Evolutionary conservation across 2,797 vertebrate species (phyloP), one percentile per base, ranked within the genome.

Genomic region (Heteromormyrus szaboi): DNA sequence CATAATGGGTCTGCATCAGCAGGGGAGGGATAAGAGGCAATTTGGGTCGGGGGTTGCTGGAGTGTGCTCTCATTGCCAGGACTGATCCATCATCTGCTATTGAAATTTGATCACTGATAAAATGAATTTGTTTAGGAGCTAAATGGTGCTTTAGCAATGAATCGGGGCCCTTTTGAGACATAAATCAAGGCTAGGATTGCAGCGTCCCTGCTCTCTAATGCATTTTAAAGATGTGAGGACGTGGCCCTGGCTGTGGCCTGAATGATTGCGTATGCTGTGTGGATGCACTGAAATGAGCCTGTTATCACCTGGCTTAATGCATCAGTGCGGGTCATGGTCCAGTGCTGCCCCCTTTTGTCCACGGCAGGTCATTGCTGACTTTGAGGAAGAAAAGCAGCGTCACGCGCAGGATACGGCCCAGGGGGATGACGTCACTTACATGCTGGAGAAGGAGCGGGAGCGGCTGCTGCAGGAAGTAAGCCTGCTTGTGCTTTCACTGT

Each of bases 381-480:
- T 99, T 92, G 98, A 99, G 93, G 97, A 98, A 86, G 98, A 99
- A 93, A 95, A 97, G 79, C 96, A 95, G 19, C 94, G 95, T 65
- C 96, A 96, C 7, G 96, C 97, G 2, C 97, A 97, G 93, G 97
- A 99, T 89, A 95, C 97, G 0, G 97, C 96, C 0, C 97, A 97
- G 92, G 97, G 96, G 1, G 97, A 99, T 83, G 97, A 99, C 87
- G 97, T 99, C 93, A 97, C 97, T 89, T 97, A 96, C 92, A 97
- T 98, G 97, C 94, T 99, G 92, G 97, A 98, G 94, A 97, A 96
- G 90, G 98, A 99, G 90, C 93, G 97, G 90, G 97, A 99, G 90
- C 95, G 97, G 54, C 96, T 99, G 89, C 96, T 97, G 33, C 97
- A 99, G 91, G 97, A 99, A 98, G 99, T 99, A 93, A 91, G 56